A percentile compares a stretch with the other conserved stretches of the same genome.
Conservation (phyloP, 92 coral and sea anemone species). For the Umimayanthus kanabou region DNA sequence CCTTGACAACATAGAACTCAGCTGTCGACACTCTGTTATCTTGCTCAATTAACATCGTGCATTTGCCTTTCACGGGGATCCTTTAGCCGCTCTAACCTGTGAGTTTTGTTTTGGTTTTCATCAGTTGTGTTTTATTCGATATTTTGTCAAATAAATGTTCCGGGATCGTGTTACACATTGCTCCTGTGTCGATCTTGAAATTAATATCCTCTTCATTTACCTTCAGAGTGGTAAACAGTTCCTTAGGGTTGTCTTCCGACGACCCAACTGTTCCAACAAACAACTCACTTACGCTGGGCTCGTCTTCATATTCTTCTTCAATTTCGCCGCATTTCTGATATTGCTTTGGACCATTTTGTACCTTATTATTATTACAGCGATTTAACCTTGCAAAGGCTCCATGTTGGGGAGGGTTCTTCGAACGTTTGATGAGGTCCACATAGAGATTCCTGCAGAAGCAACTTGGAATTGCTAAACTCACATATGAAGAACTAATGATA, state of each 20-base stretch:
- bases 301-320: constrained; percentile 11
- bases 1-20: constrained; percentile 44
- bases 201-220: constrained; percentile 14
- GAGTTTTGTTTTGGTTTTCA: constrained; percentile 39
- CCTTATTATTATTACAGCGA: too few relatives aligned
- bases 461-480: neutral
- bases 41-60: constrained; percentile 32
- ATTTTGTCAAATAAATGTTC: neutral
- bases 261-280: constrained; percentile 10
- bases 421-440: neutral
- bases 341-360: neutral
- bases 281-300: neutral
- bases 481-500: neutral
- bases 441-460: neutral
- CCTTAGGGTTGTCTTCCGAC: neutral
- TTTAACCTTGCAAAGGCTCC: too few relatives aligned
- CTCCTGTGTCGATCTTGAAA: neutral
- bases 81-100: constrained; percentile 52
- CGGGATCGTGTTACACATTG: neutral
- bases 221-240: constrained; percentile 6
- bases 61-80: constrained; percentile 49
- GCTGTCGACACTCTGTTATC: constrained; percentile 13
- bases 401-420: too few relatives aligned
- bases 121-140: constrained; percentile 27
- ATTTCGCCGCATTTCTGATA: neutral